Evolutionary conservation across 2,888 invertebrate genomes (phyloP), one percentile per base, ranked within the genome.

Genomic region (Megalurothrips usitatus): DNA sequence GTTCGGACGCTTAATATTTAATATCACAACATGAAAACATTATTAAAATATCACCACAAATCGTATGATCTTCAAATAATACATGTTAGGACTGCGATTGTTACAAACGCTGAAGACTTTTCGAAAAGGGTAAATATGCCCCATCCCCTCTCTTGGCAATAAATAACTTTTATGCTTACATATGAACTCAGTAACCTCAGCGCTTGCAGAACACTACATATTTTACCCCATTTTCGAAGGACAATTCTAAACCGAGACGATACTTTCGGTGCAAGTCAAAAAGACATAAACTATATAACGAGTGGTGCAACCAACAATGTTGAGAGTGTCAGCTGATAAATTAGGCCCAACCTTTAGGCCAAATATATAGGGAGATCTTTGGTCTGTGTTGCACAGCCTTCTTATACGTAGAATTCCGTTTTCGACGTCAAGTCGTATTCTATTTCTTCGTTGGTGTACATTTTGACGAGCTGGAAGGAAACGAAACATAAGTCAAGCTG

Each of bases 371-470:
- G 68, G n/a, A 68, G n/a, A 68, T 68, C n/a, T 23, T 68, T n/a
- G n/a, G n/a, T 68, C n/a, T n/a, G 23, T n/a, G 79, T 28, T 9
- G 79, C 78, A 79, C 28, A 81, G 78, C 63, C 90, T 43, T 43
- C 34, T 92, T 92, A 96, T 89, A 94, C 96, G 89, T 95, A 96
- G 89, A 96, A 96, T 88, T 96, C 96, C 85, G 92, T 92, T 89
- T 95, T 96, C 86, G 94, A 93, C 85, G 94, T 93, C 90, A 96
- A 91, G 86, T 95, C 94, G 88, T 94, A 96, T 87, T 96, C 96
- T 84, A 94, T 91, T 87, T 96, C 96, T 88, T 96, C 96, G 89
- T 96, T 95, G 89, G 96, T 96, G 90, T 96, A 96, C 92, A 96
- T 94, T 87, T 96, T 96, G 87, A 96, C 93, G 86, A 96, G 90